Percentiles rank a stretch among this genome's conserved stretches.
phyloP scores from a whole-genome alignment of 35 echinoderm and acorn worm genomes.

The Amphiura filiformis region DNA sequence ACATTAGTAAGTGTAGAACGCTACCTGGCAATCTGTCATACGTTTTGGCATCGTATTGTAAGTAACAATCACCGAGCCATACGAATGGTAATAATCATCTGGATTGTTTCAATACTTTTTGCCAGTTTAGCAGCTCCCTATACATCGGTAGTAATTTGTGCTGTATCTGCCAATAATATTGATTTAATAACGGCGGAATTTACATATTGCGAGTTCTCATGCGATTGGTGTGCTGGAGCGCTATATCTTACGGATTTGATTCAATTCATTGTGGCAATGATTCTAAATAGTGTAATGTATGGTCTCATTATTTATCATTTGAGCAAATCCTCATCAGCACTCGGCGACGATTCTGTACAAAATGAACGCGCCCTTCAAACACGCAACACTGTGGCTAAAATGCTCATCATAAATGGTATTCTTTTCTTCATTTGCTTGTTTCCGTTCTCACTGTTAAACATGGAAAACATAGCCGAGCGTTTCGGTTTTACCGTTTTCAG shows the following conservation, averaged over 20 bases:
- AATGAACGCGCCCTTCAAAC: not conserved
- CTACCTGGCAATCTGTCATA: not conserved
- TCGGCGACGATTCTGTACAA: not conserved
- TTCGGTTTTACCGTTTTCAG: not conserved
- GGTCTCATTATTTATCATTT: not conserved
- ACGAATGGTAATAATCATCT: not conserved
- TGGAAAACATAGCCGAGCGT: not conserved
- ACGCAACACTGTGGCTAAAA: constrained; percentile 33
- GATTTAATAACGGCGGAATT: not conserved
- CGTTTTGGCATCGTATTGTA: not conserved
- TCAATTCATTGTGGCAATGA: not conserved
- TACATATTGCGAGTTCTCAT: not conserved
- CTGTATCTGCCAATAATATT: not conserved
- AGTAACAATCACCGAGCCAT: not conserved
- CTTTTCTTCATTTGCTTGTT: constrained; percentile 35
- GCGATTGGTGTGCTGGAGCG: not conserved
- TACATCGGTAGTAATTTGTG: not conserved
- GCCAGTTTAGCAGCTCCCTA: not conserved
- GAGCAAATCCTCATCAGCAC: not conserved
- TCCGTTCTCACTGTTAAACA: constrained; percentile 26
- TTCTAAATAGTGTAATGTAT: not conserved
- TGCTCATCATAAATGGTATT: constrained; percentile 56
- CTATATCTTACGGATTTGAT: not conserved
- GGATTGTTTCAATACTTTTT: not conserved
- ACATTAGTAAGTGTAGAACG: not conserved